Base-by-base conservation (phyloP, 92 coral and sea anemone genomes). In the Diadumene lineata region DNA sequence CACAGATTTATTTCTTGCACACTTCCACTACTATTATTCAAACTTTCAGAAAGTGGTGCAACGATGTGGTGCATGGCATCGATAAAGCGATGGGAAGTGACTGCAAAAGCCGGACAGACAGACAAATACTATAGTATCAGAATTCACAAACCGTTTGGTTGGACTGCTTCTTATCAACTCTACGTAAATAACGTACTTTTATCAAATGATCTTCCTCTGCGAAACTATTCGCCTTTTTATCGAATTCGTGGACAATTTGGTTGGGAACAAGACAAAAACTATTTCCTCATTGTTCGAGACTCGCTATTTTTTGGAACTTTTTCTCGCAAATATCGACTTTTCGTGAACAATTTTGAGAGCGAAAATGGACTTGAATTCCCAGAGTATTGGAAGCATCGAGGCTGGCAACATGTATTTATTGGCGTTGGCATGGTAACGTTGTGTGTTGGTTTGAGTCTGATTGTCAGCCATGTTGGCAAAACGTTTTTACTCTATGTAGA, bases 311-410 rank as follows among this genome's bases (percentile, higher is more conserved):
- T 84, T 25, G 70, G 84, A 2, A 26, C 80, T 1, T 76, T 72
- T 27, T 73, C 84, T 2, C 75, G 72, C 43, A 79, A 84, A 34
- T 83, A 84, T 26, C 79, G 88, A 8, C 66, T 84, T 18, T 84
- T 78, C n/a, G 75, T 84, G 15, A 84, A 84, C 26, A 64, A 68
- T 13, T 78, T 84, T 33, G 88, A 84, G 62, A 69, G 68, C 18
- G 78, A 70, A 66, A 69, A 79, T 22, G 88, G 88, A 2, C 66
- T 72, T 29, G 88, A 84, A 50, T 84, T 78, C 50, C 33, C 79
- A 19, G 88, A 84, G 31, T 84, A 78, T 38, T 84, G 88, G 88
- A 78, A 77, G 31, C 80, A 76, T 25, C 70, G 88, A 22, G 88
- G 88, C 25, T 84, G 88, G 88, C 88, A 84, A 28, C 84, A 78